phyloP scores from a whole-genome alignment of 2,888 invertebrate species.

The Calameuta pallipes region DNA sequence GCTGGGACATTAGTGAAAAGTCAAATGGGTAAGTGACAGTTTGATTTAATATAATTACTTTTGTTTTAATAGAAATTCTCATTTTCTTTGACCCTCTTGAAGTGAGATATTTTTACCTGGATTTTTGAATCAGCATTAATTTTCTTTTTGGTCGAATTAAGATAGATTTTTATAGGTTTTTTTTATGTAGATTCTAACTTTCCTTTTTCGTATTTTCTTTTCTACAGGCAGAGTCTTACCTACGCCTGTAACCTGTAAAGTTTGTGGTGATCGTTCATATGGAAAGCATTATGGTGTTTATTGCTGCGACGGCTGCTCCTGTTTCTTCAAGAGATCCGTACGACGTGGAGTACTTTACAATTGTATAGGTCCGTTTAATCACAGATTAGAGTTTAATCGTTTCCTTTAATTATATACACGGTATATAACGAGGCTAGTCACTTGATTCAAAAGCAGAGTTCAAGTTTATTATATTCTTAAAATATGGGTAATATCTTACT shows the following conservation, averaged over 20 bases:
- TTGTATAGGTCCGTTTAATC: conserved; percentile 74
- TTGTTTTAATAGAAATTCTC: neutral
- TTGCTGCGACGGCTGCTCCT: conserved; percentile 90
- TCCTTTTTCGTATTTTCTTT: neutral
- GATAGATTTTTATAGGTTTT: neutral
- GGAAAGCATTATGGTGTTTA: conserved; percentile 88
- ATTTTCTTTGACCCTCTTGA: neutral
- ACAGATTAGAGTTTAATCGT: no score
- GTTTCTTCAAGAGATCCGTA: conserved; percentile 88
- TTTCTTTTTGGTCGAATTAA: neutral
- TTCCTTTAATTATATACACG: no score
- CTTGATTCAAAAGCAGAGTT: no score
- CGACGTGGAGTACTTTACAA: conserved; percentile 78
- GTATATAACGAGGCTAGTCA: no score
- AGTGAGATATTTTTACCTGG: neutral
- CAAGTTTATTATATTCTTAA: neutral
- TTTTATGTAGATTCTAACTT: neutral
- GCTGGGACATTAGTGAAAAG: no score
- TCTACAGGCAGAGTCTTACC: conserved; percentile 72
- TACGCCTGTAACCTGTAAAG: conserved; percentile 77
- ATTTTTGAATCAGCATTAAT: no score
- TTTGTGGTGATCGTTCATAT: conserved; percentile 85
- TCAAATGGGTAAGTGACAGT: no score
- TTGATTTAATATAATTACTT: no score
- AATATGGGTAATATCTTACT: no score